These are phyloP conservation scores for Aplodontia rufa DNA, from an alignment of 2,113 vertebrate species.

Conservation along the genomic window DNA sequence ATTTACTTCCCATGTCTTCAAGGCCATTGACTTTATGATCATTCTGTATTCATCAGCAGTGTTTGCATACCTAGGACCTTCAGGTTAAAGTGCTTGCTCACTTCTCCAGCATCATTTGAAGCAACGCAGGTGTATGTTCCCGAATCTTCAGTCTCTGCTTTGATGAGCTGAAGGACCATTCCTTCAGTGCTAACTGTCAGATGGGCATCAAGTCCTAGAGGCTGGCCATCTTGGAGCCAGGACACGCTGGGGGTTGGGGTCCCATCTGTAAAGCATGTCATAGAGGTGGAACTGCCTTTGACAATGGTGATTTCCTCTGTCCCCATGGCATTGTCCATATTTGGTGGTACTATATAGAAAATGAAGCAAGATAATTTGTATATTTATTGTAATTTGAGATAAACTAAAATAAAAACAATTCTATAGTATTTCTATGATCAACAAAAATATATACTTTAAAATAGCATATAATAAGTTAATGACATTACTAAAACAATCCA, in stretches of 20 bases:
- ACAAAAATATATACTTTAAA: not conserved
- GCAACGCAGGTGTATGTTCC: constrained; percentile 93
- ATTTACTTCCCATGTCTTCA: not conserved
- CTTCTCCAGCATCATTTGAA: constrained; percentile 91
- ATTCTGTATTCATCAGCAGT: not conserved
- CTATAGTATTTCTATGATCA: not conserved
- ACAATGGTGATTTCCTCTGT: constrained; percentile 91
- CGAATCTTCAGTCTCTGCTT: constrained; percentile 81
- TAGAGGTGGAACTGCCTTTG: constrained; percentile 83
- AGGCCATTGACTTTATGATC: not conserved
- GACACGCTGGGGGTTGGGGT: constrained; percentile 88
- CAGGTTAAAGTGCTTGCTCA: constrained; percentile 90
- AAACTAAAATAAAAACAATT: not conserved
- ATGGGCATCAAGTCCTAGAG: constrained; percentile 76
- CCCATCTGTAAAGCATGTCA: constrained; percentile 91
- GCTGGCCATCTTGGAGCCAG: constrained; percentile 90
- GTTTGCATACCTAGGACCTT: constrained; percentile 91
- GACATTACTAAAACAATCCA: not conserved
- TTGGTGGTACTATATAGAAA: constrained; percentile 89
- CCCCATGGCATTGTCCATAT: constrained; percentile 89
- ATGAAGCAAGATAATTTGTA: constrained; percentile 11
- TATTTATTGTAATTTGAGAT: not conserved
- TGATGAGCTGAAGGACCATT: constrained; percentile 88
- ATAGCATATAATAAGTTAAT: not conserved
- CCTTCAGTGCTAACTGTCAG: constrained; percentile 84